Evolutionary conservation across 2,888 invertebrate genomes (phyloP).

Genomic region (Parascotia fuliginaria): DNA sequence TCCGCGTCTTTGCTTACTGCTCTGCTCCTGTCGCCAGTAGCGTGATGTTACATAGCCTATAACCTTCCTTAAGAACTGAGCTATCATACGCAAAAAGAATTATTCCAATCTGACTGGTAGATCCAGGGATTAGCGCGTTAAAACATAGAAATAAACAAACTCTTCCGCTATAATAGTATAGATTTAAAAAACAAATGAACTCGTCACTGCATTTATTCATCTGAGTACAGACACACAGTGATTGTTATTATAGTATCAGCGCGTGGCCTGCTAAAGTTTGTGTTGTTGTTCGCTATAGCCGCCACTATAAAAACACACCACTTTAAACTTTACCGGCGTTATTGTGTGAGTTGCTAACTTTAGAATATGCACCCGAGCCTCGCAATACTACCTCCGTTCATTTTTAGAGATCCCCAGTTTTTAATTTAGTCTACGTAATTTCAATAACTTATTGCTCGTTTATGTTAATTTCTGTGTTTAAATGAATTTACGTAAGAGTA

Average conservation of each 20-base stretch:
- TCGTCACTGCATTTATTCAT: conserved; percentile 1
- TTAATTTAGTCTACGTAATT: conserved; percentile 38
- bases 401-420: conserved; percentile 30
- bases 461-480: conserved; percentile 13
- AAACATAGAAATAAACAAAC: too few relatives aligned
- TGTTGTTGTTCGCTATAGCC: conserved; percentile 22
- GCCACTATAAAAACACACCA: conserved; percentile 47
- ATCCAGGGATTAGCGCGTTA: too few relatives aligned
- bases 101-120: too few relatives aligned
- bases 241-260: conserved; percentile 24
- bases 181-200: background rate
- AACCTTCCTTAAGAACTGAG: too few relatives aligned
- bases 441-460: conserved; percentile 23
- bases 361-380: conserved; percentile 32
- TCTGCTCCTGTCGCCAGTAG: too few relatives aligned
- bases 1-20: too few relatives aligned
- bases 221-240: conserved; percentile 9
- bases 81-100: too few relatives aligned
- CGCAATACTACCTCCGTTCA: conserved; percentile 30
- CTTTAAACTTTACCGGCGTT: conserved; percentile 48
- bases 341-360: conserved; percentile 44
- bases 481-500: conserved; percentile 16
- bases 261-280: conserved; percentile 31
- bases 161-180: too few relatives aligned
- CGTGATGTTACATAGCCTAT: too few relatives aligned